Percentiles rank a stretch among this genome's conserved stretches.
phyloP scores from a whole-genome alignment of 2,113 vertebrate species.

The Trochalopteron elliotii region DNA sequence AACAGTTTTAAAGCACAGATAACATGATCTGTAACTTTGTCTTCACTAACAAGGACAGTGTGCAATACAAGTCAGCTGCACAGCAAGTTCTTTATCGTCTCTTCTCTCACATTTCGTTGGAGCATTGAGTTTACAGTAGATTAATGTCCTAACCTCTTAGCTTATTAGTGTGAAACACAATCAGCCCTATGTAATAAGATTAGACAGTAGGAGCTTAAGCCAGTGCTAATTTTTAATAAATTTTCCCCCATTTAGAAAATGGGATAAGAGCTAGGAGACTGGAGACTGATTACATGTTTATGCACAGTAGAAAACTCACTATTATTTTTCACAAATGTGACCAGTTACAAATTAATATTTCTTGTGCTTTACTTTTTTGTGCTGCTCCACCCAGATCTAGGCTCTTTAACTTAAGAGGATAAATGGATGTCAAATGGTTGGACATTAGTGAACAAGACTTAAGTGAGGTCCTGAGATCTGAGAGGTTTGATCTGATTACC shows the following conservation, averaged over 20 bases:
- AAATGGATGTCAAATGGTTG: not conserved
- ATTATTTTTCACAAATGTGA: not conserved
- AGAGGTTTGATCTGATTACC: slow-evolving; percentile 7
- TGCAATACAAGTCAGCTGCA: not conserved
- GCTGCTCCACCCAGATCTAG: not conserved
- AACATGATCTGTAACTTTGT: not conserved
- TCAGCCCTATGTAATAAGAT: slow-evolving; percentile 56
- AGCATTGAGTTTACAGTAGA: slow-evolving; percentile 39
- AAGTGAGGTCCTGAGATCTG: not conserved
- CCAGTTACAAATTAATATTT: not conserved
- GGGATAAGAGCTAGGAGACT: not conserved
- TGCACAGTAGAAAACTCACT: not conserved
- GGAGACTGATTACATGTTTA: not conserved
- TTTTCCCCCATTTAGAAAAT: not conserved
- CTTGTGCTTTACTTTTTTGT: not conserved
- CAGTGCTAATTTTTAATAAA: slow-evolving; percentile 15
- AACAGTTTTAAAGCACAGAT: not conserved
- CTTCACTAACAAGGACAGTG: not conserved
- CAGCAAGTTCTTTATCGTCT: not conserved
- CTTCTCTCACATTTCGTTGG: slow-evolving; percentile 23
- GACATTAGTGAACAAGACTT: not conserved
- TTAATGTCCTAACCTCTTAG: slow-evolving; percentile 67
- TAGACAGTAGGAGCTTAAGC: slow-evolving; percentile 55
- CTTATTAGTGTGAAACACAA: slow-evolving; percentile 62
- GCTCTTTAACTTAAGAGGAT: not conserved